Base-by-base conservation (phyloP, 2,888 invertebrate species). In the Hirtodrosophila trivittata region DNA sequence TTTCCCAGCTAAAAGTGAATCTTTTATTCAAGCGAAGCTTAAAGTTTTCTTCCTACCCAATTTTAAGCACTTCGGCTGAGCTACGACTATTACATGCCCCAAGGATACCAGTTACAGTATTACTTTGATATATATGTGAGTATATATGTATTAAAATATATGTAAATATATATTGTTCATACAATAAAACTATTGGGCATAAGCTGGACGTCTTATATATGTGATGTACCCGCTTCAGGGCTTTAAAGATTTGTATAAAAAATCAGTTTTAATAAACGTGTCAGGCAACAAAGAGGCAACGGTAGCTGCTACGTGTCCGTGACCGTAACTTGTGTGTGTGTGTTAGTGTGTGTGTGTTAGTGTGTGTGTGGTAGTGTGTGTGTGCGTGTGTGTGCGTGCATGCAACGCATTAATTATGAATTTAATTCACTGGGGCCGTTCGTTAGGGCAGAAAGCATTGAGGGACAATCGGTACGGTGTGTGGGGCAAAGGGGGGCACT, bases 401-500 rank as follows among this genome's bases (percentile, higher is more conserved):
- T 87, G 84, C 86, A 87, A 87, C 83, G 86, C 83, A 84, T 84
- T 84, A 83, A 84, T 84, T 84, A 84, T 87, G 83, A 87, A 87
- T 87, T 80, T 84, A 84, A 87, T 82, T 82, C 87, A 81, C 63
- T 84, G 60, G 74, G 83, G 76, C 68, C 82, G 67, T 64, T 69
- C 57, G 76, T 60, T 52, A 59, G 62, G 73, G 70, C 75, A 54
- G 52, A 37, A 46, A 42, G 63, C 46, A 62, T 58, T 52, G 60
- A 49, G 50, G 50, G 58, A 56, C 51, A 46, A 54, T 58, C 46
- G 43, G 52, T 16, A 1, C 8, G 25, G 14, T 25, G 25, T 18
- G 41, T 49, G n/a, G 21, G 12, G 16, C 3, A n/a, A n/a, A n/a
- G 8, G 12, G 32, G 33, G 8, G 41, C 52, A 42, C 50, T 72